phyloP scores from a whole-genome alignment of 1,140 invertebrate species.

The Penaeus vannamei region DNA sequence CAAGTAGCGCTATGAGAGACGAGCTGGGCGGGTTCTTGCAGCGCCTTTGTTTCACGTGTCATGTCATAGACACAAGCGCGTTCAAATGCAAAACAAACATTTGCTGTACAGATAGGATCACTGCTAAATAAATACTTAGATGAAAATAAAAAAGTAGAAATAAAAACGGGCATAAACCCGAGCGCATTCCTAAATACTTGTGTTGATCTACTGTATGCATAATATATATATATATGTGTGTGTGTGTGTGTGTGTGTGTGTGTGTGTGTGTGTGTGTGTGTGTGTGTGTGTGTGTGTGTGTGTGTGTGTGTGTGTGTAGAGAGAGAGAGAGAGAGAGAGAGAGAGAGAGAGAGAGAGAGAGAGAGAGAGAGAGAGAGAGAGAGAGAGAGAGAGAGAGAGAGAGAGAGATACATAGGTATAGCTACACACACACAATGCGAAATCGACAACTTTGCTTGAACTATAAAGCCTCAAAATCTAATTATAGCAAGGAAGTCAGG shows the following conservation, averaged over 20 bases:
- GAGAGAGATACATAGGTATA: neutral
- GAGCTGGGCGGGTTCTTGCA: neutral
- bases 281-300: neutral
- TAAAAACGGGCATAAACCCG: too few relatives aligned
- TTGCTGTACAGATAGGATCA: neutral
- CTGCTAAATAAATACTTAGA: neutral
- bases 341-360: too few relatives aligned
- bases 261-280: too few relatives aligned
- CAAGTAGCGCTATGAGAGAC: neutral
- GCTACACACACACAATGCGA: too few relatives aligned
- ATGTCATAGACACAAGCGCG: neutral
- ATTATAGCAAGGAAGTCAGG: constrained; percentile 49
- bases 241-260: too few relatives aligned
- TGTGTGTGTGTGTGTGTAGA: neutral
- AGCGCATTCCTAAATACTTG: too few relatives aligned
- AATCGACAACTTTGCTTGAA: neutral
- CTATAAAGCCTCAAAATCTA: neutral
- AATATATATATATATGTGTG: too few relatives aligned
- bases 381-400: constrained; percentile 37
- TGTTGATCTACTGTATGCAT: too few relatives aligned
- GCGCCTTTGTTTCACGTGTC: neutral
- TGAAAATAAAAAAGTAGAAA: neutral
- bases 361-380: constrained; percentile 51
- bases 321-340: too few relatives aligned
- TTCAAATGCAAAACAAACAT: neutral